These are phyloP conservation scores for Anguilla pacifica DNA, from an alignment of 2,797 vertebrate species.

Conservation along the genomic window DNA sequence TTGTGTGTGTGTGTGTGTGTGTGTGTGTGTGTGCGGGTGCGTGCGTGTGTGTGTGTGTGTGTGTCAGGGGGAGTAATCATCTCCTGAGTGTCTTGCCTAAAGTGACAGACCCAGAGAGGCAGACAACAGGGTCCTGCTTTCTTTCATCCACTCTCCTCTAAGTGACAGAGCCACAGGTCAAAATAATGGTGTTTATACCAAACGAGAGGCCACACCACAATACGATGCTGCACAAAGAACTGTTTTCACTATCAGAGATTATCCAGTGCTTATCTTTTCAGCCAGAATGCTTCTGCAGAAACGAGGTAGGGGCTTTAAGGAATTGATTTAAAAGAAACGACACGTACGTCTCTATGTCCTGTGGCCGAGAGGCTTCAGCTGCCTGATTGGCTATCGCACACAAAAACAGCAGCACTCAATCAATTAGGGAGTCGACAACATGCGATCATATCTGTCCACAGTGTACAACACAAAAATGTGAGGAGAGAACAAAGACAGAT, in stretches of 20 bases:
- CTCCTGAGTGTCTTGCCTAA: neutral
- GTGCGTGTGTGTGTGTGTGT: neutral
- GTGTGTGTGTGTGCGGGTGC: neutral
- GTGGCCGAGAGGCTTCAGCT: neutral
- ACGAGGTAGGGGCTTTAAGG: neutral
- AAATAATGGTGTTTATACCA: neutral
- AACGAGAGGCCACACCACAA: neutral
- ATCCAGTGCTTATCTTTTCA: neutral
- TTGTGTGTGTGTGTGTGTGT: neutral
- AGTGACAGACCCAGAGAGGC: neutral
- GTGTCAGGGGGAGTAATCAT: neutral
- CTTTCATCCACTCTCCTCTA: constrained; percentile 8
- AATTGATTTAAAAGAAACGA: neutral
- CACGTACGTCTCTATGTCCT: neutral
- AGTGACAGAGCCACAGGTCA: constrained; percentile 15
- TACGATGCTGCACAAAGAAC: neutral
- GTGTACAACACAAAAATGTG: neutral
- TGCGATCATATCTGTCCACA: neutral
- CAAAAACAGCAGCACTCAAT: neutral
- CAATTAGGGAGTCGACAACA: neutral
- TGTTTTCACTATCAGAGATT: neutral
- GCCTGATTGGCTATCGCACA: neutral
- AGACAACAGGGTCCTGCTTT: constrained; percentile 1
- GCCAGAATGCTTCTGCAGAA: neutral
- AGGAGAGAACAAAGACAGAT: neutral